Evolutionary conservation across 1,140 invertebrate genomes (phyloP), one percentile per base, ranked within the genome.

Genomic region (Coboldia fuscipes): DNA sequence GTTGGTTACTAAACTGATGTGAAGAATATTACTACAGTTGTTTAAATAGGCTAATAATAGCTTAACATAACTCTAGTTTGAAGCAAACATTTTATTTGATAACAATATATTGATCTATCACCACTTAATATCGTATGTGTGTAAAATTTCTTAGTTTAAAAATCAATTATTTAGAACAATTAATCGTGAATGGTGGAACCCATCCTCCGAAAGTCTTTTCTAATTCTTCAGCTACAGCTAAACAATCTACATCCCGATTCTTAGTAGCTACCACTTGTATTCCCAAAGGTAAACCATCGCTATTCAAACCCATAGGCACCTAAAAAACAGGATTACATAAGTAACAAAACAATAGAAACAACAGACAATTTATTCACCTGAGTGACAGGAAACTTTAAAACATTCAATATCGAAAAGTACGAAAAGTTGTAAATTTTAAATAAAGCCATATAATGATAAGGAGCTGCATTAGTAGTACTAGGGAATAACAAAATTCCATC

Each of bases 361-460:
- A 14, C 6, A 37, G 15, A 34, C 15, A 38, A 17, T 28, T 35
- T 20, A 30, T 30, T 36, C 38, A 74, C 63, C 64, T 92, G 85
- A 0, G 78, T 89, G 1, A 70, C 74, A 6, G 90, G 89, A 12
- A 92, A 57, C 20, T 72, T 70, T 1, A 94, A 52, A 6, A 74
- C 74, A 58, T 94, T 97, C 51, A 93, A 86, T 24, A 96, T 60
- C 18, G 70, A 75, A 54, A 82, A 89, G 52, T 93, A 89, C 6
- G 70, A 65, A 56, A 90, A 92, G 57, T 94, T 92, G 46, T 69
- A 81, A 2, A 83, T 75, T 33, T 77, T 69, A 3, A 85, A 57
- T 39, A 85, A 65, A 22, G 78, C 66, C 30, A 77, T 67, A 48
- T 78, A 75, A 58, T 94, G 89, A 49, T 85, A 83, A 5, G 73